Conservation (phyloP, 2,797 vertebrate species). For the Phrynocephalus forsythii region DNA sequence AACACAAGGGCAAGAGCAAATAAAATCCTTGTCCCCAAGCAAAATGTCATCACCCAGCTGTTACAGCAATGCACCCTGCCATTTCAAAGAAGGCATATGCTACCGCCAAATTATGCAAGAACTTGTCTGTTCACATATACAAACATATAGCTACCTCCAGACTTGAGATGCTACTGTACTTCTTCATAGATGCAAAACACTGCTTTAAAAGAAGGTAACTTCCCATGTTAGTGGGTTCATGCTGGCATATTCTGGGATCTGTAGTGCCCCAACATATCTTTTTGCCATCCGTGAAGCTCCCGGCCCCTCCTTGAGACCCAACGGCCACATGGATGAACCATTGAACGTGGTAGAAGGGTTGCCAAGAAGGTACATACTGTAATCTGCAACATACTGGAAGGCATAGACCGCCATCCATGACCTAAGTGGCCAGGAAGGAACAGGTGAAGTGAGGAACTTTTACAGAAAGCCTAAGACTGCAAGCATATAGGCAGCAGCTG, state of each 20-base stretch:
- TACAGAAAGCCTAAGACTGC: neutral
- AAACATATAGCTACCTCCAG: neutral
- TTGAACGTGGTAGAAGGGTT: neutral
- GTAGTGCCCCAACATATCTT: neutral
- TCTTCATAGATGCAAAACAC: neutral
- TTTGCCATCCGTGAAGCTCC: neutral
- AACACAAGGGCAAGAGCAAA: neutral
- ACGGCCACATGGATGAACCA: neutral
- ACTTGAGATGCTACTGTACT: neutral
- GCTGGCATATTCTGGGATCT: no score
- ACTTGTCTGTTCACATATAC: neutral
- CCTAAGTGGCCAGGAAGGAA: neutral
- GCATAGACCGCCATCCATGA: neutral
- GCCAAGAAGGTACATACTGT: neutral
- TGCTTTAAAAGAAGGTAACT: neutral
- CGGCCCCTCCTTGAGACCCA: neutral
- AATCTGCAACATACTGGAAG: neutral
- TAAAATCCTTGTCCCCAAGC: neutral
- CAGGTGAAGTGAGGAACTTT: neutral
- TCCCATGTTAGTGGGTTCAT: no score
- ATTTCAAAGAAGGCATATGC: neutral
- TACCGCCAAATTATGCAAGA: constrained; percentile 8
- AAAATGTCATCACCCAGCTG: constrained; percentile 37
- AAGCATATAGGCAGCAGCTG: neutral
- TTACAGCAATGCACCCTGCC: constrained; percentile 33